A percentile compares a stretch with the other conserved stretches of the same genome.
phyloP scores from a whole-genome alignment of 2,797 vertebrate genomes.

The Anniella stebbinsi region DNA sequence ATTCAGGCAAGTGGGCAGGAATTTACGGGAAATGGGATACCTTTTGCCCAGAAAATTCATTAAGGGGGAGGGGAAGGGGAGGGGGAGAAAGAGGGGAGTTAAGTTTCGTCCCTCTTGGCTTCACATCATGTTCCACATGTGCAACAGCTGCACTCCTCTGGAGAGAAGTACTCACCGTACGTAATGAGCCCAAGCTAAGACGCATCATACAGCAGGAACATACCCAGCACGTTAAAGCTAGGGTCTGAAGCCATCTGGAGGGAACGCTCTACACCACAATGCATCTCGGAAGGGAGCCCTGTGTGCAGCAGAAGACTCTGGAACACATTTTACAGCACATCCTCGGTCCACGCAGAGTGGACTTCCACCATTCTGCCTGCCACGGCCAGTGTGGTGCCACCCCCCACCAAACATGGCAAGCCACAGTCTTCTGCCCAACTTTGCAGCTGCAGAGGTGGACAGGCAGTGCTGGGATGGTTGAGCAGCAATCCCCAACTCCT shows the following conservation, averaged over 20 bases:
- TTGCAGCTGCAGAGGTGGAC: too few species aligned
- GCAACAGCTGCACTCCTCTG: neutral
- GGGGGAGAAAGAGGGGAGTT: neutral
- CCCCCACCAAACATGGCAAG: neutral
- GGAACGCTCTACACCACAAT: neutral
- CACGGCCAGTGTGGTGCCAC: neutral
- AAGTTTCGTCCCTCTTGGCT: neutral
- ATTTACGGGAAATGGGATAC: slow-evolving; percentile 60
- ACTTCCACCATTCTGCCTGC: neutral
- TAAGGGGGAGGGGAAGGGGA: slow-evolving; percentile 43
- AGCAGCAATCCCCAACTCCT: too few species aligned
- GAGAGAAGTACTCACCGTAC: accelerated
- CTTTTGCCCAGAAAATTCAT: slow-evolving; percentile 58
- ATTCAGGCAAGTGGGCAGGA: slow-evolving; percentile 56
- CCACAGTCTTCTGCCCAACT: neutral
- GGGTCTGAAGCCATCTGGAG: neutral
- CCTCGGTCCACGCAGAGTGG: neutral
- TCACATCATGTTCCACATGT: neutral
- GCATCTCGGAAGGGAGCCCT: neutral
- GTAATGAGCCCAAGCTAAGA: neutral
- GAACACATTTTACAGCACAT: neutral
- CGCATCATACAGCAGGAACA: neutral
- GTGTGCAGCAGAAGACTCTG: neutral
- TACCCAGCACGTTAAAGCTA: neutral
- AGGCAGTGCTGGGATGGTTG: too few species aligned